These are phyloP conservation scores for Caiman crocodilus DNA, from an alignment of 2,797 vertebrate genomes.

Conservation along the genomic window DNA sequence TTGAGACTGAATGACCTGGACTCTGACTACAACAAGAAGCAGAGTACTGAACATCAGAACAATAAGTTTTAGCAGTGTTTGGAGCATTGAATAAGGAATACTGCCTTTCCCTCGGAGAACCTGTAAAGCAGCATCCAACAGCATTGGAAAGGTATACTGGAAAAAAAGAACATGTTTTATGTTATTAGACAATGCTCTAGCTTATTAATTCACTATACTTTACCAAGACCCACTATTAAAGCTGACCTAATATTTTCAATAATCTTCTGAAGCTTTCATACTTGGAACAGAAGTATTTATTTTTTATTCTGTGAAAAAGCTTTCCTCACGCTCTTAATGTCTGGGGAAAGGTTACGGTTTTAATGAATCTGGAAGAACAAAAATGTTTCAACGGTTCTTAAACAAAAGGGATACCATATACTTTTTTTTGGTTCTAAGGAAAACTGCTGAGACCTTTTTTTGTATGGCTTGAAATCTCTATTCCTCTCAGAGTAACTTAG, in stretches of 20 bases:
- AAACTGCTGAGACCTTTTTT: neutral
- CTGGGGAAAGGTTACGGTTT: neutral
- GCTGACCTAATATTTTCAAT: neutral
- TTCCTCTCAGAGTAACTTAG: neutral
- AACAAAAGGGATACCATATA: neutral
- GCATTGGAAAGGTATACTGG: slow-evolving; percentile 92
- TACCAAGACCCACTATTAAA: too few relatives aligned
- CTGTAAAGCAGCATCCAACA: slow-evolving; percentile 88
- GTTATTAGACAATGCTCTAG: neutral
- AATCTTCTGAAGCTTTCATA: neutral
- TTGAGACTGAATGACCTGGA: slow-evolving; percentile 98
- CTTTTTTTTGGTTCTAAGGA: neutral
- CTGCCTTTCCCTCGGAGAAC: slow-evolving; percentile 91
- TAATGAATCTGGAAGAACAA: neutral
- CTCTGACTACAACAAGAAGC: slow-evolving; percentile 94
- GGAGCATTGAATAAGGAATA: slow-evolving; percentile 92
- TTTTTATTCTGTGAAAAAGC: neutral
- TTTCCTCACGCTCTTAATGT: neutral
- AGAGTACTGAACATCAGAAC: slow-evolving; percentile 96
- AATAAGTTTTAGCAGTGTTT: slow-evolving; percentile 94
- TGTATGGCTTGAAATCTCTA: neutral
- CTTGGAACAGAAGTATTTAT: neutral
- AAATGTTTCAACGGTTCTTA: neutral
- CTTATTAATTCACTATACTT: neutral
- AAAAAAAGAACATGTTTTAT: slow-evolving; percentile 32